Evolutionary conservation across 1,140 invertebrate genomes (phyloP).

Genomic region (Drosophila sulfurigaster): DNA sequence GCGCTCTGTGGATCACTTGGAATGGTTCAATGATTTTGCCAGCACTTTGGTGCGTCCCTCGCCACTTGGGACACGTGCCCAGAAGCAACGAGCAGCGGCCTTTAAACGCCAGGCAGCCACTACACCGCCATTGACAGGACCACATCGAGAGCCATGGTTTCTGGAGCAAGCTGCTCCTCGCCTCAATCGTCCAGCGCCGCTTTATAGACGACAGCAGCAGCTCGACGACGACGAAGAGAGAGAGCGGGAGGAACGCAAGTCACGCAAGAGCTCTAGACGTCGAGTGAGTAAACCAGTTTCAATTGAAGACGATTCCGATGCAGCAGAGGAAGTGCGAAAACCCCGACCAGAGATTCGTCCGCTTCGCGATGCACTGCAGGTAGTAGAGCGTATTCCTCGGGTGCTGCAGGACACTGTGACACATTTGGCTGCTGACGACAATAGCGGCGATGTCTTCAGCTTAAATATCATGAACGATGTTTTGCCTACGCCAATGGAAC

Average conservation of each 20-base stretch:
- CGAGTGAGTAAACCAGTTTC: slow-evolving; percentile 23
- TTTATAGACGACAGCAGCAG: slow-evolving; percentile 25
- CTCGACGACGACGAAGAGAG: slow-evolving; percentile 2
- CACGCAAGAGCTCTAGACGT: slow-evolving; percentile 35
- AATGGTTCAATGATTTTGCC: slow-evolving; percentile 80
- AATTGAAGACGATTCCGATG: slow-evolving; percentile 18
- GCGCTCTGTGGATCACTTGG: slow-evolving; percentile 66
- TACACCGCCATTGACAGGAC: slow-evolving; percentile 14
- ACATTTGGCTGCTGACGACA: slow-evolving; percentile 56
- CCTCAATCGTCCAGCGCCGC: slow-evolving; percentile 58
- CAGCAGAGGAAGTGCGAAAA: slow-evolving; percentile 8
- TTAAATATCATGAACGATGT: slow-evolving; percentile 67
- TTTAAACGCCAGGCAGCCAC: slow-evolving; percentile 41
- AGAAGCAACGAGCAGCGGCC: slow-evolving; percentile 35
- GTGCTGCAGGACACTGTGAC: slow-evolving; percentile 71
- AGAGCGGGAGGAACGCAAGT: slow-evolving; percentile 21
- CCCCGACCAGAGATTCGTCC: slow-evolving; percentile 48
- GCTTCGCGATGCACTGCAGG: slow-evolving; percentile 61
- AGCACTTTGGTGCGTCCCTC: slow-evolving; percentile 70
- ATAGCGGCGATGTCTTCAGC: slow-evolving; percentile 60
- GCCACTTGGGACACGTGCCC: slow-evolving; percentile 53
- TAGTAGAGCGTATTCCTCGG: slow-evolving; percentile 67
- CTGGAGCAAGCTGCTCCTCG: slow-evolving; percentile 49
- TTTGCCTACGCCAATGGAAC: slow-evolving; percentile 32
- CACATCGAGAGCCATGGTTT: slow-evolving; percentile 60